Evolutionary conservation across 2,113 vertebrate genomes (phyloP).

Genomic region (Rhinopomastus cyanomelas): DNA sequence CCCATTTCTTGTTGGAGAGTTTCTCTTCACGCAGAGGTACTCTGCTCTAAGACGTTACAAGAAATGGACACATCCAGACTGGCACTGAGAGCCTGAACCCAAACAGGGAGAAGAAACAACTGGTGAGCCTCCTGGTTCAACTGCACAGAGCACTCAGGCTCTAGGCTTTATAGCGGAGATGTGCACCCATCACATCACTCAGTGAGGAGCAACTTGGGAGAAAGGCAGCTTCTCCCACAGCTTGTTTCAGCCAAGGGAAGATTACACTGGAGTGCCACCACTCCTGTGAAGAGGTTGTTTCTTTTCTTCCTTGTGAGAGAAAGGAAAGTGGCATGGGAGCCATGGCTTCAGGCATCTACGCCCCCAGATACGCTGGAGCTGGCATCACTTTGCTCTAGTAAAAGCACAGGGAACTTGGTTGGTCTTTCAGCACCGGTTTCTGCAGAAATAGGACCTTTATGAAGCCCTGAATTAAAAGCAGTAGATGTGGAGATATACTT

Average conservation of each 20-base stretch:
- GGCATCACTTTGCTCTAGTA: background rate
- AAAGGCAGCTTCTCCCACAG: background rate
- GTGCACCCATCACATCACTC: rapidly evolving
- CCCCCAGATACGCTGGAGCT: background rate
- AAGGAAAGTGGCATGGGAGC: background rate
- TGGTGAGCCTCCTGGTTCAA: background rate
- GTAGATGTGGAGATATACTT: background rate
- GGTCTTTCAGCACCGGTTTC: background rate
- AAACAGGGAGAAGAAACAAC: background rate
- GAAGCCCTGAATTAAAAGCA: background rate
- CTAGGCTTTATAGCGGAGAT: background rate
- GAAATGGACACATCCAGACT: background rate
- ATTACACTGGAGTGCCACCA: background rate
- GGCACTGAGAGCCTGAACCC: background rate
- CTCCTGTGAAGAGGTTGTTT: background rate
- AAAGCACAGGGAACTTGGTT: background rate
- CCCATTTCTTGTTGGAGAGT: background rate
- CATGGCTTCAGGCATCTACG: background rate
- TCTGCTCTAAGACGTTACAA: background rate
- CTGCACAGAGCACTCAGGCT: background rate
- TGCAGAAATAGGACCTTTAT: background rate
- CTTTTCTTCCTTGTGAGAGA: background rate
- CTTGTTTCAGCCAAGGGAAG: background rate
- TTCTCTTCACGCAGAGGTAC: background rate
- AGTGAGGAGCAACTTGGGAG: rapidly evolving